Evolutionary conservation across 2,888 invertebrate species (phyloP), one percentile per base, ranked within the genome.

Genomic region (Zygogramma bicolorata): DNA sequence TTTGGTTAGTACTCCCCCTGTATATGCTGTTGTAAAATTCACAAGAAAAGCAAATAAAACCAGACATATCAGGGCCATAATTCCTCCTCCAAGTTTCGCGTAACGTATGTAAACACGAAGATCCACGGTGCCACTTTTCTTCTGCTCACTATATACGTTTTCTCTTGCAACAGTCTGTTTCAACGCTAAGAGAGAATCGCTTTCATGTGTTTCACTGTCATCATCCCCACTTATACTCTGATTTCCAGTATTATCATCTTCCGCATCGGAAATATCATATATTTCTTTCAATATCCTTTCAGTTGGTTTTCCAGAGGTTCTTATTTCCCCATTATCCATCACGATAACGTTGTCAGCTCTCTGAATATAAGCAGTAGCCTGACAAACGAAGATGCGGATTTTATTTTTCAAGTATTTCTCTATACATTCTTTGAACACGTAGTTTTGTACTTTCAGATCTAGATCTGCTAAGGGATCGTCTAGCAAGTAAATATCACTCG

Each of bases 381-480:
- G 83, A 13, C 81, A 83, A 13, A 82, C 81, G 27, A 85, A 75
- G 58, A 85, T 73, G 18, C 81, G 79, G 0, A 84, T 60, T 74
- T 84, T 85, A 27, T 80, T 77, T 42, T 79, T 78, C 22, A 85
- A 70, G 67, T 82, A 85, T 3, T 71, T 76, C 66, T 74, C 77
- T 3, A 86, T 81, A 63, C 84, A 82, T 68, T 81, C 77, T 15
- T 79, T 73, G 71, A 84, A 84, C 7, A 84, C 80, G 40, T 79
- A 77, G 20, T 82, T 73, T 58, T 77, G 74, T 8, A 84, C 84
- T n/a, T 81, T 76, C 3, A 80, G 73, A 66, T 84, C 84, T 60
- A 84, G 59, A 31, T 82, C 81, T 20, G 83, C 79, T 31, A 84
- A 74, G 46, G 80, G 82, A 70, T 84, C 84, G 68, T 84, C 84